Percentiles rank a stretch among this genome's conserved stretches.
Evolutionary conservation across 2,888 invertebrate genomes (phyloP).

Genomic region (Rosalia funebris): DNA sequence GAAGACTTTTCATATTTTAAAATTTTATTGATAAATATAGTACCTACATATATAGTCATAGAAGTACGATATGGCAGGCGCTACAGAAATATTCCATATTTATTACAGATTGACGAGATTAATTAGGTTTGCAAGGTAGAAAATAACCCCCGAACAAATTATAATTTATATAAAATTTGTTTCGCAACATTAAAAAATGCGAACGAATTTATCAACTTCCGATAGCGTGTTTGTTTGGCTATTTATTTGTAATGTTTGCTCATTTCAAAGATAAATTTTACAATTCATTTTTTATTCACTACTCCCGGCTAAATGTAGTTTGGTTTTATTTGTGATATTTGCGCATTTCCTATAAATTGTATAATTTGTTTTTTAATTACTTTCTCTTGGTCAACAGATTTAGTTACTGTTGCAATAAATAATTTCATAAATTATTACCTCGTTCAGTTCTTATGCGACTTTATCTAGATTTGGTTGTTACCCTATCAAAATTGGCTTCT

Average conservation of each 20-base stretch:
- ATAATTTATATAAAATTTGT: conserved; percentile 1
- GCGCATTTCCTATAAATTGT: no score
- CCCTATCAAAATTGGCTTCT: no score
- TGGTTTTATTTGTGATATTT: no score
- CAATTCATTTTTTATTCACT: neutral
- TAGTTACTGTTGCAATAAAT: no score
- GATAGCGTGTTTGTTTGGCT: no score
- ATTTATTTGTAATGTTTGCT: neutral
- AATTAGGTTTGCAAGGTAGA: conserved; percentile 1
- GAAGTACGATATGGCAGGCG: neutral
- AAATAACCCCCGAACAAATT: conserved; percentile 1
- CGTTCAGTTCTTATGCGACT: no score
- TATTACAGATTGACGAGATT: neutral
- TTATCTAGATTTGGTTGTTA: no score
- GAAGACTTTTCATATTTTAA: neutral
- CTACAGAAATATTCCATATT: neutral
- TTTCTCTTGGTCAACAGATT: no score
- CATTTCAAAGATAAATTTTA: neutral
- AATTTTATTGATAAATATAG: neutral
- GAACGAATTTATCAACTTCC: neutral
- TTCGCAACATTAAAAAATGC: neutral
- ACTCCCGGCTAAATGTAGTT: no score
- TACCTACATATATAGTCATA: no score
- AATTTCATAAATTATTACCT: no score
- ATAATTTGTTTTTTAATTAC: no score